These are phyloP conservation scores for Galeruca laticollis DNA, from an alignment of 2,888 invertebrate species.

Conservation along the genomic window DNA sequence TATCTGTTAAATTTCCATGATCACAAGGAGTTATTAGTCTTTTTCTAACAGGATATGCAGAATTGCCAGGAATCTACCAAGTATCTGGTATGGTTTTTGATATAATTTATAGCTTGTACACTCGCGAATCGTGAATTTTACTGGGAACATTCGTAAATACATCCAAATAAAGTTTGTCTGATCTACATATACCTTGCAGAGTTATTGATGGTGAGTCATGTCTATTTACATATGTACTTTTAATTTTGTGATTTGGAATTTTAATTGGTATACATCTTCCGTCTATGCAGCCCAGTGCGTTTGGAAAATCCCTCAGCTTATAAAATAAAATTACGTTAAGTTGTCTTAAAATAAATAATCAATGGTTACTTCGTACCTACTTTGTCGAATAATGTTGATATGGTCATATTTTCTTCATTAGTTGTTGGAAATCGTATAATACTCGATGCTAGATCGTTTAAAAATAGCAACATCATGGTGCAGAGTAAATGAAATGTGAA, in stretches of 20 bases:
- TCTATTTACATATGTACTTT: slow-evolving; percentile 51
- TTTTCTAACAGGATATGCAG: slow-evolving; percentile 53
- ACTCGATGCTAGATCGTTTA: too few species aligned
- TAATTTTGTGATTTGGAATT: slow-evolving; percentile 50
- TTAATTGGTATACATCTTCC: slow-evolving; percentile 48
- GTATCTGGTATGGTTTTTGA: slow-evolving; percentile 39
- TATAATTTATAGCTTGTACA: slow-evolving; percentile 51
- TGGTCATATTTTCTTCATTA: too few species aligned
- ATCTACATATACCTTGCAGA: slow-evolving; percentile 57
- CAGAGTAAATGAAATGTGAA: too few species aligned
- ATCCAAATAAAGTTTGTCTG: slow-evolving; percentile 52
- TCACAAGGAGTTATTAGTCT: slow-evolving; percentile 55
- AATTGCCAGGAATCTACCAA: slow-evolving; percentile 54
- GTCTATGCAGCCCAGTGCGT: slow-evolving; percentile 49
- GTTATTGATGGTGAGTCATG: slow-evolving; percentile 46
- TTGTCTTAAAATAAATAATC: too few species aligned
- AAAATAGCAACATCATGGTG: too few species aligned
- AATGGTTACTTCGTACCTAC: too few species aligned
- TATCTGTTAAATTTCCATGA: slow-evolving; percentile 51
- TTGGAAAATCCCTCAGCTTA: slow-evolving; percentile 43
- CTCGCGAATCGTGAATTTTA: slow-evolving; percentile 56
- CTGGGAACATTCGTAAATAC: slow-evolving; percentile 54
- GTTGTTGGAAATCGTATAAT: too few species aligned
- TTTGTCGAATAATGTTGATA: too few species aligned
- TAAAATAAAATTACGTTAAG: too few species aligned